phyloP scores from a whole-genome alignment of 30 jellyfish, hydroid and myxozoan genomes.

The Aurelia coerulea region DNA sequence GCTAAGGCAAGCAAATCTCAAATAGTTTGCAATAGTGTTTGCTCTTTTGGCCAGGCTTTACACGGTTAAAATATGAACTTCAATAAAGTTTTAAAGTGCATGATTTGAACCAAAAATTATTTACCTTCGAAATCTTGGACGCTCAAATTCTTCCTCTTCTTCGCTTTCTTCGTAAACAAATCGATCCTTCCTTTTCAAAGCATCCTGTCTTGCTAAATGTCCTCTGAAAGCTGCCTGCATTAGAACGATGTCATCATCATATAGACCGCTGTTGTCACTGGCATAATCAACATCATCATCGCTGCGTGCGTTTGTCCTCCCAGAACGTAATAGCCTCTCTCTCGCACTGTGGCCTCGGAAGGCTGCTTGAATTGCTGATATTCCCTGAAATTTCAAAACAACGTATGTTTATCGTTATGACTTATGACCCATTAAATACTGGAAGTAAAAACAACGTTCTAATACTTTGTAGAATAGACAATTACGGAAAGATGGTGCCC shows the following conservation, averaged over 20 bases:
- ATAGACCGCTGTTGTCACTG: conserved; percentile 39
- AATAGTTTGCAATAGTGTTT: too few species aligned
- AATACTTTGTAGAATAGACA: too few species aligned
- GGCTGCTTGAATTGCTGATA: conserved; percentile 85
- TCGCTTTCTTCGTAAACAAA: conserved; percentile 16
- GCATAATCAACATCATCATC: conserved; percentile 43
- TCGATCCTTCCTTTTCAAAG: conserved; percentile 42
- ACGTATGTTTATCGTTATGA: not conserved
- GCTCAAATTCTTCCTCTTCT: conserved; percentile 23
- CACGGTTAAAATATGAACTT: too few species aligned
- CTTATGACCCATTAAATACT: too few species aligned
- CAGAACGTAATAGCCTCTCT: conserved; percentile 37
- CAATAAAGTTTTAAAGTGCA: too few species aligned
- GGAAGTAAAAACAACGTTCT: too few species aligned
- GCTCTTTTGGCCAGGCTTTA: too few species aligned
- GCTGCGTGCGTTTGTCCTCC: conserved; percentile 6
- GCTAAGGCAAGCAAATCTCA: too few species aligned
- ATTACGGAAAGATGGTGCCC: too few species aligned
- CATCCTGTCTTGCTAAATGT: conserved; percentile 76
- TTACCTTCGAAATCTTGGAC: conserved; percentile 40
- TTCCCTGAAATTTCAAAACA: conserved; percentile 35
- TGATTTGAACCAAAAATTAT: too few species aligned
- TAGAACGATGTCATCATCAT: conserved; percentile 80
- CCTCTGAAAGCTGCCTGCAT: conserved; percentile 96
- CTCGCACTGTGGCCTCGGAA: conserved; percentile 84